Conservation (phyloP, 2,113 vertebrate species). For the Arizona elegans region DNA sequence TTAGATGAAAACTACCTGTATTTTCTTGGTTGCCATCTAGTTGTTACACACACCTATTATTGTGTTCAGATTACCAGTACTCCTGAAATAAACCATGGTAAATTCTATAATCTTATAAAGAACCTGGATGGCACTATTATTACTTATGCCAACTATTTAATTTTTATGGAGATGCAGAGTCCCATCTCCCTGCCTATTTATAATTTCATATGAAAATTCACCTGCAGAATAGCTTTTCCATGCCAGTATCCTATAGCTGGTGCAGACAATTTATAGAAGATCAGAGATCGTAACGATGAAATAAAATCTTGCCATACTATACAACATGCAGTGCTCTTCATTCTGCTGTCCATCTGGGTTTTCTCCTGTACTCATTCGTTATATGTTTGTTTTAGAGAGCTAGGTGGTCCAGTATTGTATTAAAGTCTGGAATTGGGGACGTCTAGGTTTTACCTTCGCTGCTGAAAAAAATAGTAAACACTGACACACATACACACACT, state of each 20-base stretch:
- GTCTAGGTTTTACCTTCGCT: neutral
- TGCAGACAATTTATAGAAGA: neutral
- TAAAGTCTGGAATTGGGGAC: neutral
- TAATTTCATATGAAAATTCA: neutral
- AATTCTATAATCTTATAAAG: neutral
- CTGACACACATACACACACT: neutral
- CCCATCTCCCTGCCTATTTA: neutral
- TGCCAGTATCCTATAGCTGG: neutral
- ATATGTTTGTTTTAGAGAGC: neutral
- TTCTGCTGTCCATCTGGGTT: neutral
- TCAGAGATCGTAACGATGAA: neutral
- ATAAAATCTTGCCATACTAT: neutral
- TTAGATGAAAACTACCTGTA: no score
- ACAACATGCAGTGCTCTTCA: neutral
- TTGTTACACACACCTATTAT: neutral
- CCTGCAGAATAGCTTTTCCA: neutral
- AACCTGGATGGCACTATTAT: neutral
- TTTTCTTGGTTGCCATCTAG: neutral
- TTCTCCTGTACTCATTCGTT: neutral
- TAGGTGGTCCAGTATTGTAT: neutral
- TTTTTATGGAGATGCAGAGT: neutral
- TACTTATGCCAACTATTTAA: neutral
- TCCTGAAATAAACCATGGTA: neutral
- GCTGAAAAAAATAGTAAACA: neutral
- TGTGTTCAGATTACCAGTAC: neutral